These are phyloP conservation scores for Benthosema pterotum DNA, from an alignment of 2,797 vertebrate genomes.

Conservation along the genomic window DNA sequence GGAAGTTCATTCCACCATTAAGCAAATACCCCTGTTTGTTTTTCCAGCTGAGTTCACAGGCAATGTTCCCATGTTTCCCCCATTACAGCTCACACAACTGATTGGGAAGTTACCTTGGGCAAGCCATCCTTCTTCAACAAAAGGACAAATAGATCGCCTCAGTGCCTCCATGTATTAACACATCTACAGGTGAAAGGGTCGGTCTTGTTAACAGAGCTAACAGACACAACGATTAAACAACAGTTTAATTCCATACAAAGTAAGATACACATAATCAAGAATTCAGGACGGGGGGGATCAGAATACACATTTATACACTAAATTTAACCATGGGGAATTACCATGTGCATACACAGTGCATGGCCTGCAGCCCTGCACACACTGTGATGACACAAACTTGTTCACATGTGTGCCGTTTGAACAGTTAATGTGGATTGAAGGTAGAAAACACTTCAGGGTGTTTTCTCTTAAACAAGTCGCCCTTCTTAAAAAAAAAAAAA, in stretches of 20 bases:
- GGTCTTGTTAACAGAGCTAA: not conserved
- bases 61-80: not conserved
- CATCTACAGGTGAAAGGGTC: constrained; percentile 13
- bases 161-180: constrained; percentile 6
- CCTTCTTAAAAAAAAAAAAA: no score
- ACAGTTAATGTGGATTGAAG: not conserved
- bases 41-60: not conserved
- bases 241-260: no score
- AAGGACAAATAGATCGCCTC: not conserved
- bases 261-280: no score
- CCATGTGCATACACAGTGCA: not conserved
- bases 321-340: not conserved
- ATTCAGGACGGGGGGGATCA: no score
- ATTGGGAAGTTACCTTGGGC: constrained; percentile 1
- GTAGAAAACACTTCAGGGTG: not conserved
- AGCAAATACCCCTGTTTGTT: not conserved
- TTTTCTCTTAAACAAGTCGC: not conserved
- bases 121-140: no score
- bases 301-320: not conserved
- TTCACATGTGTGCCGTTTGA: not conserved
- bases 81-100: not conserved
- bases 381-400: not conserved
- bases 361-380: not conserved
- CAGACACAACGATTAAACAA: not conserved
- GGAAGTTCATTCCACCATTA: not conserved